phyloP scores from a whole-genome alignment of 2,113 vertebrate species.

The Myodes glareolus region DNA sequence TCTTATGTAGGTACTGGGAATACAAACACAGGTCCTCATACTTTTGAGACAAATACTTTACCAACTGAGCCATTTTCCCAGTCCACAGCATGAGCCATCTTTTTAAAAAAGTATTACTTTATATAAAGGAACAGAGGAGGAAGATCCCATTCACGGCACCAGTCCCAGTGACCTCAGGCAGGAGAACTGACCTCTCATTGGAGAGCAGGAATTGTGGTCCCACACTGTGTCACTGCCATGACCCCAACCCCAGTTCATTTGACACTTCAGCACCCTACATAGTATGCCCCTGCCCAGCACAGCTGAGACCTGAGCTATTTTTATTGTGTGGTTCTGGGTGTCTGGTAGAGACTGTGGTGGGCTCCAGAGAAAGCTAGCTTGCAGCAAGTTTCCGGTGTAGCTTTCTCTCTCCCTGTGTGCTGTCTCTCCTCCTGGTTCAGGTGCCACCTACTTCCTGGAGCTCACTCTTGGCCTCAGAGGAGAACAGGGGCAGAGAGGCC shows the following conservation, averaged over 20 bases:
- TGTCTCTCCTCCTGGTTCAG: not conserved
- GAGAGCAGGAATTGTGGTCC: conserved; percentile 55
- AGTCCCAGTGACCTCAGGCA: not conserved
- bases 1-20: not conserved
- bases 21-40: not conserved
- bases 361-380: conserved; percentile 32
- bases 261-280: conserved; percentile 64
- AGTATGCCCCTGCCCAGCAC: not conserved
- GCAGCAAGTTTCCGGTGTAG: conserved; percentile 82
- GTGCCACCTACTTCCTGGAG: not conserved
- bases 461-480: not conserved
- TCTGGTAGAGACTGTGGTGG: conserved; percentile 69
- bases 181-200: conserved; percentile 24
- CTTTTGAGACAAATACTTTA: not conserved
- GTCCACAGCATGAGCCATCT: not conserved
- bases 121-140: not conserved
- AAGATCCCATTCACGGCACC: not conserved
- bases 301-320: conserved; percentile 75
- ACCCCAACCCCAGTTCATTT: conserved; percentile 45
- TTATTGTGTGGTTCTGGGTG: conserved; percentile 82
- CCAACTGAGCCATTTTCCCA: not conserved
- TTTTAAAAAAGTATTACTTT: not conserved
- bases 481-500: not conserved
- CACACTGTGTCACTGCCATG: not conserved
- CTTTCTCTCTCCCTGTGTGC: conserved; percentile 68